Evolutionary conservation across 2,888 invertebrate species (phyloP).

Genomic region (Aphrophora alni): DNA sequence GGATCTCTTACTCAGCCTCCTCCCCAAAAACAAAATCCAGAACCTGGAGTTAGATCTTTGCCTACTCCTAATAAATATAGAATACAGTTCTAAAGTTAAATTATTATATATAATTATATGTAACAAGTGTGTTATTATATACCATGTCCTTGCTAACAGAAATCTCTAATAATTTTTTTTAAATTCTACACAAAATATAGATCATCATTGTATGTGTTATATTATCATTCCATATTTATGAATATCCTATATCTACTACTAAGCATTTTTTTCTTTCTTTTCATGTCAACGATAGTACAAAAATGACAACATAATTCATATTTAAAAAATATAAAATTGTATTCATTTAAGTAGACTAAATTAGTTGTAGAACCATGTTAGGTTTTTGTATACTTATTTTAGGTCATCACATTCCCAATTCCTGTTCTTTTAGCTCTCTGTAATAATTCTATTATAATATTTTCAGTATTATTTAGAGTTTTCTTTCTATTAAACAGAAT

Average conservation of each 20-base stretch:
- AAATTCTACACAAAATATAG: not conserved
- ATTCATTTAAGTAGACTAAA: too few relatives aligned
- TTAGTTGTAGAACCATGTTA: too few relatives aligned
- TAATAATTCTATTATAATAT: too few relatives aligned
- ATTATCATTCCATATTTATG: not conserved
- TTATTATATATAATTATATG: not conserved
- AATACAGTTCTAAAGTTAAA: slow-evolving; percentile 67
- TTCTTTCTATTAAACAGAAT: too few relatives aligned
- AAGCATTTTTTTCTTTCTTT: too few relatives aligned
- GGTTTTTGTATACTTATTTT: too few relatives aligned
- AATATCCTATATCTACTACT: not conserved
- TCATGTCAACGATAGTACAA: too few relatives aligned
- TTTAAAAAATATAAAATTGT: too few relatives aligned
- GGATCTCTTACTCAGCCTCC: slow-evolving; percentile 50
- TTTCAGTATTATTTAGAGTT: too few relatives aligned
- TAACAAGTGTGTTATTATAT: not conserved
- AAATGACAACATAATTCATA: too few relatives aligned
- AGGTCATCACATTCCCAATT: too few relatives aligned
- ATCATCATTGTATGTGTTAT: not conserved
- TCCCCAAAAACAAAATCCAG: slow-evolving; percentile 45
- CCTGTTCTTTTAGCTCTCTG: too few relatives aligned
- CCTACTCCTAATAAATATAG: slow-evolving; percentile 72
- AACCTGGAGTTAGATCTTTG: slow-evolving; percentile 49
- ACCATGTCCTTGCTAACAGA: not conserved
- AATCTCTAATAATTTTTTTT: not conserved